These are phyloP conservation scores for Odontamblyopus rebecca DNA, from an alignment of 2,797 vertebrate species.

Conservation along the genomic window DNA sequence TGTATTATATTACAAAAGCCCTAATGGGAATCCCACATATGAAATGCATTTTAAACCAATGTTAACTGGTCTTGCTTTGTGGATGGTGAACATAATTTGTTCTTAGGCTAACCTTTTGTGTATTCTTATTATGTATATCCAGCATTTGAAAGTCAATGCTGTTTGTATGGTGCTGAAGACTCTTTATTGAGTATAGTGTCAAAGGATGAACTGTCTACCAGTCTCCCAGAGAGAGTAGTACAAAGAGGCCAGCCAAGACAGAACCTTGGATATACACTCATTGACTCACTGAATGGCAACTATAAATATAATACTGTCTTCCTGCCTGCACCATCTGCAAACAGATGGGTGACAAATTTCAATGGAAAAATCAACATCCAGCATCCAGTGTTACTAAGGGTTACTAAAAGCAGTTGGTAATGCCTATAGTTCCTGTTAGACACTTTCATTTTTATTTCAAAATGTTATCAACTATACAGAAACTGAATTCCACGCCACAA, in stretches of 20 bases:
- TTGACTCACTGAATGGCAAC: slow-evolving; percentile 8
- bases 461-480: background rate
- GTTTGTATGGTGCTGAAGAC: slow-evolving; percentile 28
- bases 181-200: slow-evolving; percentile 29
- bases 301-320: slow-evolving; percentile 27
- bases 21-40: background rate
- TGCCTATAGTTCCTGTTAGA: background rate
- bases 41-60: background rate
- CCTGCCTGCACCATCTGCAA: background rate
- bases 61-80: background rate
- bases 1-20: background rate
- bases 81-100: background rate
- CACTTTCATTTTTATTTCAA: background rate
- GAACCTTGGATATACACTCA: slow-evolving; percentile 21
- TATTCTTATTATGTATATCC: background rate
- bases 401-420: background rate
- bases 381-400: background rate
- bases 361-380: background rate
- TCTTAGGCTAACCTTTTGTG: background rate
- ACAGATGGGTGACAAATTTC: slow-evolving; percentile 1
- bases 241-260: slow-evolving; percentile 29
- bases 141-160: slow-evolving; percentile 16
- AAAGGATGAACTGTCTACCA: slow-evolving; percentile 53
- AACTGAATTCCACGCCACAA: no score
- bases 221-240: slow-evolving; percentile 54